Base-by-base conservation (phyloP, 2,888 invertebrate genomes). In the Melieria omissa region DNA sequence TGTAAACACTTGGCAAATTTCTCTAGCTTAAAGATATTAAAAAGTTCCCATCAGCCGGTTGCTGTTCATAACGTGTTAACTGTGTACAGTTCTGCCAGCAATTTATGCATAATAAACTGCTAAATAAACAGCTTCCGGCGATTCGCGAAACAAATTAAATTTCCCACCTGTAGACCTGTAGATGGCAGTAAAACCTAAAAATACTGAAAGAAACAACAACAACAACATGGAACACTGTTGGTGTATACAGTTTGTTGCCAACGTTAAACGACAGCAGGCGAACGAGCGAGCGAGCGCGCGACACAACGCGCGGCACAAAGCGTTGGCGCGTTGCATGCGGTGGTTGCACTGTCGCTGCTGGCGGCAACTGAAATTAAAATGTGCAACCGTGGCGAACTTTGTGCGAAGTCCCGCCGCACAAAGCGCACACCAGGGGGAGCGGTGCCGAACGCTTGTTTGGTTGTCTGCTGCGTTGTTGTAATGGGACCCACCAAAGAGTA, bases 61-160 rank as follows among this genome's bases (percentile, higher is more conserved):
- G n/a, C 29, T 29, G 29, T 29, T 29, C 29, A 52, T 2, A 49
- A 49, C 9, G 12, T 52, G 12, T 8, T 8, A 8, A 52, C 52
- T 52, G 52, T 52, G 12, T 52, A 52, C 52, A n/a, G 9, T 52
- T 52, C 14, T 52, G 12, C 5, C 8, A 8, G 52, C 52, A 52
- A n/a, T 52, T 52, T 52, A 52, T 69, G 69, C 62, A 69, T 54
- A 69, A 69, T 67, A 69, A 69, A 69, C 69, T 69, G 62, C 62
- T 69, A 69, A 69, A 63, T 69, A 69, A 69, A 80, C 78, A 76
- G 77, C 80, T 80, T 78, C 73, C 69, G 77, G 73, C 77, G 78
- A 76, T 77, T 78, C 75, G 76, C 70, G 78, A 76, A 79, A 79
- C 78, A 78, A 80, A 81, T 81, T 80, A 73, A 78, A 80, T 82